Evolutionary conservation across 2,888 invertebrate species (phyloP).

Genomic region (Cantharis rustica): DNA sequence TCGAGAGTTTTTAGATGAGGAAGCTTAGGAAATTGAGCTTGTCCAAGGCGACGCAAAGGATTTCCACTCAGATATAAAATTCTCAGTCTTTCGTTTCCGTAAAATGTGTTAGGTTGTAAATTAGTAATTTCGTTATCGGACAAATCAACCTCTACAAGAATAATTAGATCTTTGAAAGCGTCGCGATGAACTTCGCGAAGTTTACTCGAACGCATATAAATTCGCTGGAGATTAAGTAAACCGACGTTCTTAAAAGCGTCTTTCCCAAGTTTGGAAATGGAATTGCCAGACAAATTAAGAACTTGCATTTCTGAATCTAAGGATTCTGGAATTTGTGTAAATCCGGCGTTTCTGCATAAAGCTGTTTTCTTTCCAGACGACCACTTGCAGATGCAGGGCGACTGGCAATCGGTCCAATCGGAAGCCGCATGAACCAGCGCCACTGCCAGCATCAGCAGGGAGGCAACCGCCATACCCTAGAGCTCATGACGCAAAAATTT

Average conservation of each 20-base stretch:
- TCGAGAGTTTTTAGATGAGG: slow-evolving; percentile 81
- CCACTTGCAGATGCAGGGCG: slow-evolving; percentile 90
- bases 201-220: slow-evolving; percentile 77
- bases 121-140: slow-evolving; percentile 78
- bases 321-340: slow-evolving; percentile 75
- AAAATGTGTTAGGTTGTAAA: slow-evolving; percentile 79
- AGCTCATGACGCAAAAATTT: slow-evolving; percentile 46
- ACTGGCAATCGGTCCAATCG: slow-evolving; percentile 89
- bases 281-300: slow-evolving; percentile 82
- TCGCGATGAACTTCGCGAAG: slow-evolving; percentile 78
- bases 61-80: slow-evolving; percentile 82
- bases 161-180: slow-evolving; percentile 84
- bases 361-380: slow-evolving; percentile 90
- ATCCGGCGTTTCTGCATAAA: slow-evolving; percentile 79
- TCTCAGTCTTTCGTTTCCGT: slow-evolving; percentile 81
- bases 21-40: slow-evolving; percentile 80
- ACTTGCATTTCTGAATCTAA: slow-evolving; percentile 82
- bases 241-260: slow-evolving; percentile 81
- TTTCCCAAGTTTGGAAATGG: slow-evolving; percentile 73
- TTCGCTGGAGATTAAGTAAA: slow-evolving; percentile 81
- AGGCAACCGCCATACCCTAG: slow-evolving; percentile 51
- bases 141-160: slow-evolving; percentile 85
- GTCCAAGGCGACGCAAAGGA: slow-evolving; percentile 72
- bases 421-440: slow-evolving; percentile 62
- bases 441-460: slow-evolving; percentile 50